A percentile compares a stretch with the other conserved stretches of the same genome.
Evolutionary conservation across 1,140 invertebrate species (phyloP).

Genomic region (Leptestheria dahalacensis): DNA sequence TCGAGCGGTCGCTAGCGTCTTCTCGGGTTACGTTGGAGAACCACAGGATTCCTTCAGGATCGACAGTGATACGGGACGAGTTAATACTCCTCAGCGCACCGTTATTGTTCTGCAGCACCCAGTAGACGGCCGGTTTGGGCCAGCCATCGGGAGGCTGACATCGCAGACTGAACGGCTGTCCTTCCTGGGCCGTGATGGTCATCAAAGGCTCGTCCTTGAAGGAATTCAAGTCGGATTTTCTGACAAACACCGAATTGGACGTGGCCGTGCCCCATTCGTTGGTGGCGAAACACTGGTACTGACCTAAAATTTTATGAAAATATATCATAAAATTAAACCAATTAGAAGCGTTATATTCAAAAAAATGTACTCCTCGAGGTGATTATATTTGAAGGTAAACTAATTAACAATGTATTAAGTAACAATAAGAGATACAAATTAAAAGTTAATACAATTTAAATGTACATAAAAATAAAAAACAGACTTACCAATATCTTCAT

Average conservation of each 20-base stretch:
- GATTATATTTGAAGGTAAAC: no score
- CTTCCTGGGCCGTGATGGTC: conserved; percentile 56
- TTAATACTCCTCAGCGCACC: conserved; percentile 76
- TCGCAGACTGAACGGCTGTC: conserved; percentile 65
- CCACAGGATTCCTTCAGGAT: conserved; percentile 84
- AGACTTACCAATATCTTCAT: conserved; percentile 78
- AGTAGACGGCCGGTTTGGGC: conserved; percentile 84
- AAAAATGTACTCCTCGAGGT: no score
- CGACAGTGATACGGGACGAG: conserved; percentile 79
- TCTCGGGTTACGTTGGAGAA: conserved; percentile 78
- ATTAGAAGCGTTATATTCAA: no score
- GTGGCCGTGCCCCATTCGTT: conserved; percentile 90
- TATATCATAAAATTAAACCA: no score
- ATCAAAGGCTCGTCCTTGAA: conserved; percentile 60
- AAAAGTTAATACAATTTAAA: no score
- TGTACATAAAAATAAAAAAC: no score
- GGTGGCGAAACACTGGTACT: conserved; percentile 93
- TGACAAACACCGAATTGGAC: conserved; percentile 83
- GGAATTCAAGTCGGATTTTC: conserved; percentile 84
- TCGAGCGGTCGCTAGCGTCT: conserved; percentile 66
- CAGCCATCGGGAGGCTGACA: conserved; percentile 86
- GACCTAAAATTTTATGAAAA: no score
- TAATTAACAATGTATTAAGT: no score
- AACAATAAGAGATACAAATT: no score
- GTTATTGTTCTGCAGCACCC: conserved; percentile 61